Percentiles rank a stretch among this genome's conserved stretches.
Evolutionary conservation across 2,797 vertebrate genomes (phyloP).

Genomic region (Aldrovandia affinis): DNA sequence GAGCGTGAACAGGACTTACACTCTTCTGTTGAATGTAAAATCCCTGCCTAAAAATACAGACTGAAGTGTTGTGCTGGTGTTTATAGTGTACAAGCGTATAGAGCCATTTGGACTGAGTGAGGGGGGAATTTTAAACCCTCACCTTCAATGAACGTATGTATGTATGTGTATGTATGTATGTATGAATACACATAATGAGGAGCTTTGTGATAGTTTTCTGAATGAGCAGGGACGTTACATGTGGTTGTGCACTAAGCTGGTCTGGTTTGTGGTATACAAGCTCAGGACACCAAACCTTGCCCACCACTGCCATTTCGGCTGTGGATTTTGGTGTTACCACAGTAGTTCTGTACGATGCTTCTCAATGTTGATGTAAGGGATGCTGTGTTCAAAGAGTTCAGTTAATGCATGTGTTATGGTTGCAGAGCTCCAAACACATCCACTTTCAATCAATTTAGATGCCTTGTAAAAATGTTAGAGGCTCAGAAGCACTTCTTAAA

Average conservation of each 20-base stretch:
- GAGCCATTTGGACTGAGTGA: neutral
- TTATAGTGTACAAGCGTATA: neutral
- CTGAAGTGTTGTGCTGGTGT: neutral
- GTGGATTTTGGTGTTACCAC: too few relatives aligned
- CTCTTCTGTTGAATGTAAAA: too few relatives aligned
- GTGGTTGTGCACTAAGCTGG: neutral
- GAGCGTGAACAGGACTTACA: slow-evolving; percentile 18
- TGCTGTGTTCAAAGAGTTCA: neutral
- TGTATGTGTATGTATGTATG: too few relatives aligned
- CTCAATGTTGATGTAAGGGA: neutral
- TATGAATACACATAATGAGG: too few relatives aligned
- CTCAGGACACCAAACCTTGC: neutral
- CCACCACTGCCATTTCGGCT: neutral
- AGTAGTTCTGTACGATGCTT: neutral
- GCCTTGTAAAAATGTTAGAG: neutral
- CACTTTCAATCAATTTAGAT: neutral
- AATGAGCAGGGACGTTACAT: neutral
- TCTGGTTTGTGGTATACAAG: slow-evolving; percentile 5
- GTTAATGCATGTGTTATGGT: neutral
- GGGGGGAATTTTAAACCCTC: neutral
- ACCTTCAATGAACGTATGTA: neutral
- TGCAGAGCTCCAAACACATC: neutral
- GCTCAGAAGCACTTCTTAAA: neutral
- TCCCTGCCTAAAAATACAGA: neutral
- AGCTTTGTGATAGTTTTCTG: neutral